Evolutionary conservation across 1,140 invertebrate species (phyloP), one percentile per base, ranked within the genome.

Genomic region (Sipha flava): DNA sequence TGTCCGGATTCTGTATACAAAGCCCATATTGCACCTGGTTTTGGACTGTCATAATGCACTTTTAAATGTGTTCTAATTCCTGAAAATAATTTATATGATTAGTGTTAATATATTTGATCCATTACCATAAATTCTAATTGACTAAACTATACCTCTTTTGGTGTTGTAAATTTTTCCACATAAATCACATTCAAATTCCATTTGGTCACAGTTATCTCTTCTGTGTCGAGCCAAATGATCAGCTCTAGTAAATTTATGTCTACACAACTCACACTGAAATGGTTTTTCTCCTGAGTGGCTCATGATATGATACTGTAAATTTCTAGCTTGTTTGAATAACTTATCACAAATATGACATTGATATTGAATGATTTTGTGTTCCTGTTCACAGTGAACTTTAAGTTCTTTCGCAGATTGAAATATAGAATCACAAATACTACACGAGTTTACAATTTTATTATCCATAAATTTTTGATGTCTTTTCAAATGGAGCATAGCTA

Each of bases 311-410:
- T 97, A 92, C 73, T 94, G 97, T 72, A 98, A 88, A 84, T 98
- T 96, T 0, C 95, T 96, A 52, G 95, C 93, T 84, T 98, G 96
- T 2, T 94, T 95, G 83, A 98, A 98, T 52, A 95, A 89, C 80
- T 97, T 89, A 84, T 97, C 94, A 86, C 98, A 99, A 79, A 99
- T 95, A 12, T 94, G 93, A 89, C 98, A 99, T 79, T 94, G 90
- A 84, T 98, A 99, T 43, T 77, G 73, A 26, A 59, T 29, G n/a
- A 77, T 77, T 18, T 77, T 77, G 21, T 77, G 73, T 59, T 57
- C 16, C 14, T 29, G 14, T 16, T 59, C 52, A 57, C 23, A 57
- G 16, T 77, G 73, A 7, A 43, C 52, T 77, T 77, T 77, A 29
- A 77, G 16, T 40, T 57, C 73, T 77, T 57, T 77, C 9, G 34